Conservation (phyloP, 2,797 vertebrate genomes). For the Sebastes alutus region DNA sequence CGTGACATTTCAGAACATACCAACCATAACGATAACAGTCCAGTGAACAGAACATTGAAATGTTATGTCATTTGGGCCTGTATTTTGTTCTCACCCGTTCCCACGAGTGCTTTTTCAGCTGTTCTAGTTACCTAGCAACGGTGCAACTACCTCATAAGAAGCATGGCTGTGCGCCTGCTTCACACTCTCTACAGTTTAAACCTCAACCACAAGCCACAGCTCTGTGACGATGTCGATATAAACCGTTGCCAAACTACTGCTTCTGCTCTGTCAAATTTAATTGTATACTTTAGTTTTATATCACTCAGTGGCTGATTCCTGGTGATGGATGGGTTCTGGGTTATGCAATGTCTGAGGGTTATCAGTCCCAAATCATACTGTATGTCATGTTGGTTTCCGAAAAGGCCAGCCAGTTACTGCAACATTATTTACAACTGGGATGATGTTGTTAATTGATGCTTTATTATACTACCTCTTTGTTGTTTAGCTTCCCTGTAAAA, state of each 20-base stretch:
- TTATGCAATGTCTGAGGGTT: background rate
- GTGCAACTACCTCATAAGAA: slow-evolving; percentile 25
- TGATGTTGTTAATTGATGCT: background rate
- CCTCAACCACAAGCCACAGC: background rate
- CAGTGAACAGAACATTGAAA: background rate
- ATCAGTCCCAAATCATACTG: background rate
- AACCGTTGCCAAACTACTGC: slow-evolving; percentile 32
- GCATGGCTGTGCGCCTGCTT: background rate
- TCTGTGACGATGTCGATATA: background rate
- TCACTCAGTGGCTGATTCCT: background rate
- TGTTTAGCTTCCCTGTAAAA: background rate
- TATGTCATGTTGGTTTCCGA: background rate
- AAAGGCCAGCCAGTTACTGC: background rate
- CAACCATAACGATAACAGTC: background rate
- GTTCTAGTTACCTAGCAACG: slow-evolving; percentile 62
- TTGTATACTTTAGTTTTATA: background rate
- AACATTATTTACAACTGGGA: background rate
- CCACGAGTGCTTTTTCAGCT: slow-evolving; percentile 26
- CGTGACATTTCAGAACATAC: background rate
- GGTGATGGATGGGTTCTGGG: background rate
- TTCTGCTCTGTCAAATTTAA: background rate
- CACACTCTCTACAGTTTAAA: background rate
- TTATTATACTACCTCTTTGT: slow-evolving; percentile 3
- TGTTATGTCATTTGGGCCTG: background rate
- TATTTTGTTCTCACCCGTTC: slow-evolving; percentile 13